phyloP scores from a whole-genome alignment of 2,888 invertebrate species.

The Margaritifera margaritifera region DNA sequence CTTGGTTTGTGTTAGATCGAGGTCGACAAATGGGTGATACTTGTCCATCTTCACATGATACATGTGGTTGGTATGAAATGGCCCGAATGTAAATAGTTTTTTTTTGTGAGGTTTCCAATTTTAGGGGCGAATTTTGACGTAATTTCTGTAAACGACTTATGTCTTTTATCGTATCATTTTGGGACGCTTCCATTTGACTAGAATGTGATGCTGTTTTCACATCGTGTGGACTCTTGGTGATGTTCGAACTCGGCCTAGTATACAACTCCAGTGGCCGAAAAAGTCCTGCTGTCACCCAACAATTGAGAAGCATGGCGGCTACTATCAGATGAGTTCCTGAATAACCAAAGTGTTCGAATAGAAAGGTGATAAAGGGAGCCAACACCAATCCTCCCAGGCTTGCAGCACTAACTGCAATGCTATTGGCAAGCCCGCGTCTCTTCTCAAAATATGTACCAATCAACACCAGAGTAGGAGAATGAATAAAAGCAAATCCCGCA shows the following conservation, averaged over 20 bases:
- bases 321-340: conserved; percentile 21
- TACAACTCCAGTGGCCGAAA: conserved; percentile 18
- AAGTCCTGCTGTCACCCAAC: conserved; percentile 8
- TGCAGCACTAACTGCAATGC: conserved; percentile 11
- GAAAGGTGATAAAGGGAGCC: conserved; percentile 14
- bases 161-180: too few species aligned
- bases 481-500: conserved; percentile 16
- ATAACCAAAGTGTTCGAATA: conserved; percentile 21
- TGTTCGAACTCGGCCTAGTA: not conserved
- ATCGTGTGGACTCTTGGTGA: too few species aligned
- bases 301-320: conserved; percentile 12
- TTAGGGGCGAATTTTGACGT: too few species aligned
- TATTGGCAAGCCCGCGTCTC: conserved; percentile 29
- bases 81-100: too few species aligned
- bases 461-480: conserved; percentile 17
- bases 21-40: too few species aligned
- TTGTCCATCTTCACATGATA: too few species aligned
- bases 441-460: conserved; percentile 27
- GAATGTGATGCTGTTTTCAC: too few species aligned
- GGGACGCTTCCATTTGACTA: too few species aligned
- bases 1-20: too few species aligned
- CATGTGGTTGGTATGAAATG: too few species aligned
- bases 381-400: conserved; percentile 26
- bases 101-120: too few species aligned
- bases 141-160: too few species aligned